Evolutionary conservation across 2,888 invertebrate species (phyloP).

Genomic region (Eupithecia insigniata): DNA sequence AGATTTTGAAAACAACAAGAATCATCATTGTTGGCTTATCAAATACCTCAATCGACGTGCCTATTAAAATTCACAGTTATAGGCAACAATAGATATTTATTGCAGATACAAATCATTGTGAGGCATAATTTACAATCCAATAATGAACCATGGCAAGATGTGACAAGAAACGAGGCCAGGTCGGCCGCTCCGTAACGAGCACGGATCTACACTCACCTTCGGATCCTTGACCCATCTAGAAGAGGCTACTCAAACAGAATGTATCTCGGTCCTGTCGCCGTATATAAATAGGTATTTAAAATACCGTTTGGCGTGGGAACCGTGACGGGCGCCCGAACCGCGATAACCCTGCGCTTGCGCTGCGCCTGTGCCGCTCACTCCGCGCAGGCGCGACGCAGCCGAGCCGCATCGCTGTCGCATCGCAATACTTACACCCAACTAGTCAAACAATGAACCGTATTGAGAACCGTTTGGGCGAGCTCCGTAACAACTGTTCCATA

Average conservation of each 20-base stretch:
- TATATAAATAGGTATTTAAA: constrained; percentile 82
- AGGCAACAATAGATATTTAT: constrained; percentile 43
- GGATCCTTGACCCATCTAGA: constrained; percentile 84
- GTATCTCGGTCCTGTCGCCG: constrained; percentile 79
- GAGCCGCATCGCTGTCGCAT: constrained; percentile 28
- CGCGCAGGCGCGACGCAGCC: constrained; percentile 48
- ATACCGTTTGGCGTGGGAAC: constrained; percentile 82
- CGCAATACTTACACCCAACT: constrained; percentile 10
- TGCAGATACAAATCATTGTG: constrained; percentile 43
- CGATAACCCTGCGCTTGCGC: constrained; percentile 67
- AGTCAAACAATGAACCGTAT: constrained; percentile 78
- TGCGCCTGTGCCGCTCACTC: constrained; percentile 59
- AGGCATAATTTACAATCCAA: constrained; percentile 56
- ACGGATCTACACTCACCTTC: constrained; percentile 78
- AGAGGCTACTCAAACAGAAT: constrained; percentile 80
- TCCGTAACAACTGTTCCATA: constrained; percentile 73
- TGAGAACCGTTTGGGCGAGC: constrained; percentile 76
- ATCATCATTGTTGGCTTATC: constrained; percentile 12
- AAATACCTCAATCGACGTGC: constrained; percentile 19
- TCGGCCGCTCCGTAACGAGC: constrained; percentile 64
- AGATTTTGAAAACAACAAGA: constrained; percentile 6
- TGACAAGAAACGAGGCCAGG: constrained; percentile 76
- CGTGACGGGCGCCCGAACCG: constrained; percentile 72
- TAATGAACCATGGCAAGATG: constrained; percentile 72
- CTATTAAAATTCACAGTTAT: constrained; percentile 27